A percentile compares a stretch with the other conserved stretches of the same genome.
Conservation (phyloP, 2,797 vertebrate species). For the Craterocephalus amniculus region DNA sequence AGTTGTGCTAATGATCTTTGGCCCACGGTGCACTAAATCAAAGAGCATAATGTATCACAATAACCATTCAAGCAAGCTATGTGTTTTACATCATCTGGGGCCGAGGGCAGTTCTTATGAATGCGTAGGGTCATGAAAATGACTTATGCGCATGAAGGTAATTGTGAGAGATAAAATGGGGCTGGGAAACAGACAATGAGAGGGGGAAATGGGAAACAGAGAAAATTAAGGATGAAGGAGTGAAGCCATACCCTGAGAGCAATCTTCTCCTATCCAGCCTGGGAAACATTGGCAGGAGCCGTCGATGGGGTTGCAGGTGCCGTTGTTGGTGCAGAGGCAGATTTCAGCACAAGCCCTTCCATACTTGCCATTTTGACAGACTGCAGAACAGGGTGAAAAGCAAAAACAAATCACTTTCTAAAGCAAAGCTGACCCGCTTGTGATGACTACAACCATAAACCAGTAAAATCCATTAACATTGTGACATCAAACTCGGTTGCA, state of each 20-base stretch:
- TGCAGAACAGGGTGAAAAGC: slow-evolving; percentile 61
- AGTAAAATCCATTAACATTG: slow-evolving; percentile 45
- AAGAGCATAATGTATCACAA: slow-evolving; percentile 69
- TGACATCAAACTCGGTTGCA: slow-evolving; percentile 43
- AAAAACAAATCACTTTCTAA: slow-evolving; percentile 11
- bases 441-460: slow-evolving; percentile 25
- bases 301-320: slow-evolving; percentile 97
- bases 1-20: slow-evolving; percentile 67
- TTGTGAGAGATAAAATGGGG: slow-evolving; percentile 44
- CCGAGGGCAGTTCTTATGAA: slow-evolving; percentile 54
- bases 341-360: slow-evolving; percentile 88
- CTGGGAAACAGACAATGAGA: slow-evolving; percentile 45
- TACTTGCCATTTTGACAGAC: slow-evolving; percentile 92
- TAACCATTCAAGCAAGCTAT: slow-evolving; percentile 63
- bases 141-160: slow-evolving; percentile 56
- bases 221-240: slow-evolving; percentile 26
- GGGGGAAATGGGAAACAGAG: slow-evolving; percentile 17
- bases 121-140: slow-evolving; percentile 63
- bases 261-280: slow-evolving; percentile 95
- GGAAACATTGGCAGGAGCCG: slow-evolving; percentile 95
- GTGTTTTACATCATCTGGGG: slow-evolving; percentile 68
- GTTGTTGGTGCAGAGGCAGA: slow-evolving; percentile 94
- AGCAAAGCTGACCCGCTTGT: slow-evolving; percentile 28
- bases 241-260: slow-evolving; percentile 91
- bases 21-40: slow-evolving; percentile 61